Conservation (phyloP, 2,888 invertebrate species). For the Tachystola acroxantha region DNA sequence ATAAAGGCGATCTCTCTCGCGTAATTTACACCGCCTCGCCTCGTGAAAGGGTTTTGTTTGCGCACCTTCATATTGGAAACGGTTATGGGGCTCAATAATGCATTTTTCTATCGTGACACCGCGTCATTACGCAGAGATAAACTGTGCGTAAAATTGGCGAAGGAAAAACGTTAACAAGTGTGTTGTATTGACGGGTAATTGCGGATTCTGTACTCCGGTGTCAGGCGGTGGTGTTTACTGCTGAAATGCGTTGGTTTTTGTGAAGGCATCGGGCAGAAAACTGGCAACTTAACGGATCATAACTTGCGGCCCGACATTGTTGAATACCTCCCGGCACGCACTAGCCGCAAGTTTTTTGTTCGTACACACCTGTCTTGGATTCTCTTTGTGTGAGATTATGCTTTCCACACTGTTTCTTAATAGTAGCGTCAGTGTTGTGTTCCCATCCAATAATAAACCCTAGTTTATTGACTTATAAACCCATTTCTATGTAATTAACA, state of each 20-base stretch:
- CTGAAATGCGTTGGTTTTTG: conserved; percentile 10
- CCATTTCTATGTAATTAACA: conserved; percentile 1
- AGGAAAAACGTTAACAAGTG: conserved; percentile 49
- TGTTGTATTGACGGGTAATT: conserved; percentile 39
- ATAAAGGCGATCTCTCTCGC: conserved; percentile 39
- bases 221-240: conserved; percentile 12
- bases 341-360: neutral
- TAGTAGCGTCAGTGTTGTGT: neutral
- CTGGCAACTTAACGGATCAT: neutral
- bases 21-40: conserved; percentile 62
- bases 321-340: conserved; percentile 6
- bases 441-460: neutral
- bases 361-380: neutral
- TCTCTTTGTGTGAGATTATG: neutral
- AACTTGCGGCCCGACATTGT: neutral
- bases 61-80: conserved; percentile 44
- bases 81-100: conserved; percentile 66
- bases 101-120: conserved; percentile 60
- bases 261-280: conserved; percentile 4
- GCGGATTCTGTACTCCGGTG: conserved; percentile 20
- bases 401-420: too few species aligned
- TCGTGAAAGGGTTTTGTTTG: conserved; percentile 51
- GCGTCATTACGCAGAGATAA: conserved; percentile 51
- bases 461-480: neutral
- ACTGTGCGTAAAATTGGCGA: conserved; percentile 57